Evolutionary conservation across 2,797 vertebrate genomes (phyloP).

Genomic region (Carcharodon carcharias): DNA sequence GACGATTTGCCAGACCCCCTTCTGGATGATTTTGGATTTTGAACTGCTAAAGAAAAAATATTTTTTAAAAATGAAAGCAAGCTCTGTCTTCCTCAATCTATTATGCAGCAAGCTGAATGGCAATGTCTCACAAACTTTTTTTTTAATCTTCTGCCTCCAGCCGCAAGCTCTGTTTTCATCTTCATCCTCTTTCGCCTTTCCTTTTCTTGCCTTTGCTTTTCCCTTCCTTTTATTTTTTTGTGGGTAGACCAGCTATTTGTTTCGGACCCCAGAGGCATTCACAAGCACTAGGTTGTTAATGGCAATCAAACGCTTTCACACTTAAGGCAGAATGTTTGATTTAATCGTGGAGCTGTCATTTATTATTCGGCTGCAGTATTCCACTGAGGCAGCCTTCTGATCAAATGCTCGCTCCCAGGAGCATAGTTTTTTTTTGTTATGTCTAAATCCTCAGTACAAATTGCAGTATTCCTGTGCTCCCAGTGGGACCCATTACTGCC

Average conservation of each 20-base stretch:
- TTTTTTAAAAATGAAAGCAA: slow-evolving; percentile 45
- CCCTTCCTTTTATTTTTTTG: slow-evolving; percentile 16
- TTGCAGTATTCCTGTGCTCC: slow-evolving; percentile 94
- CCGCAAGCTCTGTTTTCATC: slow-evolving; percentile 61
- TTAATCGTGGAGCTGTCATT: slow-evolving; percentile 80
- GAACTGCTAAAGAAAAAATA: slow-evolving; percentile 3
- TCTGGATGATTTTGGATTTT: slow-evolving; percentile 53
- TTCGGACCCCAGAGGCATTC: slow-evolving; percentile 71
- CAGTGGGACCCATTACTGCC: slow-evolving; percentile 97
- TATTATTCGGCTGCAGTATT: slow-evolving; percentile 77
- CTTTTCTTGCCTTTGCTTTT: background rate
- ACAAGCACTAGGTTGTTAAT: slow-evolving; percentile 76
- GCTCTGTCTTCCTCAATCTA: slow-evolving; percentile 52
- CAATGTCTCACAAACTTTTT: slow-evolving; percentile 61
- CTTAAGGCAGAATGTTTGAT: slow-evolving; percentile 84
- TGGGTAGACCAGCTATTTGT: slow-evolving; percentile 69
- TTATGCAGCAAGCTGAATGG: slow-evolving; percentile 69
- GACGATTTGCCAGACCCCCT: slow-evolving; percentile 54
- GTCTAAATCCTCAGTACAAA: slow-evolving; percentile 99
- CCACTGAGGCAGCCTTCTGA: slow-evolving; percentile 68
- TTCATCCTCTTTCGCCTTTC: slow-evolving; percentile 52
- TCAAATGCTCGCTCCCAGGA: slow-evolving; percentile 71
- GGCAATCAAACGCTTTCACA: slow-evolving; percentile 77
- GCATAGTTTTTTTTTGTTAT: slow-evolving; percentile 70
- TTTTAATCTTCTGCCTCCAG: slow-evolving; percentile 69